A percentile compares a stretch with the other conserved stretches of the same genome.
Conservation (phyloP, 2,888 invertebrate genomes). For the Athalia rosae region DNA sequence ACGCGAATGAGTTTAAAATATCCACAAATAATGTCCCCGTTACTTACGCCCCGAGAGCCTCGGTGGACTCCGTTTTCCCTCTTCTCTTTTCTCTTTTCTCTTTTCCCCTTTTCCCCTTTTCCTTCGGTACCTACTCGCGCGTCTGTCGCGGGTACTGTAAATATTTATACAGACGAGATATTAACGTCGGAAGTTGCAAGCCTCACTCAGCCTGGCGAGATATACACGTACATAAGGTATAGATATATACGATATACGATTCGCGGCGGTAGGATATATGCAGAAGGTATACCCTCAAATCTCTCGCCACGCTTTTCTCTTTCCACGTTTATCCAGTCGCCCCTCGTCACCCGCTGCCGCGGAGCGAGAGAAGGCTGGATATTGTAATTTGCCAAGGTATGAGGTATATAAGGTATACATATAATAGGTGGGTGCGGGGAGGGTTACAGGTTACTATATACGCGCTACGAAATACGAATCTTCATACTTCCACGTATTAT, state of each 20-base stretch:
- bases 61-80: neutral
- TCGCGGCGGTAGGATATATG: too few species aligned
- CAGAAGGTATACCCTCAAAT: slow-evolving; percentile 23
- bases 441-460: too few species aligned
- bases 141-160: slow-evolving; percentile 46
- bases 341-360: neutral
- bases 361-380: neutral
- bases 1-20: slow-evolving; percentile 50
- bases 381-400: slow-evolving; percentile 29
- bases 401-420: neutral
- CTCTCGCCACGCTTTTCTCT: slow-evolving; percentile 29
- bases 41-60: slow-evolving; percentile 25
- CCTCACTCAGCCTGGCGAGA: slow-evolving; percentile 19
- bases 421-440: neutral
- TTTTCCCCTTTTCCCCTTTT: slow-evolving; percentile 46
- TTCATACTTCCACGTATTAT: too few species aligned
- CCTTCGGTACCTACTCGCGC: neutral
- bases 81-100: neutral
- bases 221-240: slow-evolving; percentile 12
- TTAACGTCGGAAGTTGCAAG: slow-evolving; percentile 46
- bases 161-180: slow-evolving; percentile 55
- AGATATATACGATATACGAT: neutral
- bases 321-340: slow-evolving; percentile 8
- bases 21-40: slow-evolving; percentile 50
- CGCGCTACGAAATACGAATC: too few species aligned